Evolutionary conservation across 2,797 vertebrate genomes (phyloP).

Genomic region (Hypotaenidia philippensis): DNA sequence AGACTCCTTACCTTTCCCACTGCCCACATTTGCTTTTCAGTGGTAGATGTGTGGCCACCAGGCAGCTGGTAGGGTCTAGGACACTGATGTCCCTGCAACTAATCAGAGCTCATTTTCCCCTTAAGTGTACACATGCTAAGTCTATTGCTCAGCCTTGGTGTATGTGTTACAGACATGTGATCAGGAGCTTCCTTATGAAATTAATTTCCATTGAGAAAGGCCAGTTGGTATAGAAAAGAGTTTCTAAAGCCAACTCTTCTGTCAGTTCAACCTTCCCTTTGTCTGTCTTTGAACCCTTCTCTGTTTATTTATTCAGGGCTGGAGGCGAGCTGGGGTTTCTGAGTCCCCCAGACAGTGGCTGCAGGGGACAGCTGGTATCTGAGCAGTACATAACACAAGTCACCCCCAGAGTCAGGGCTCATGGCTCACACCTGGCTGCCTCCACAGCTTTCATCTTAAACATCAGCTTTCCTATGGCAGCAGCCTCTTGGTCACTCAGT

Average conservation of each 20-base stretch:
- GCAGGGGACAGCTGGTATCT: neutral
- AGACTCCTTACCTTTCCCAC: neutral
- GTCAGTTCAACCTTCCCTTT: neutral
- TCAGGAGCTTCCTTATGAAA: neutral
- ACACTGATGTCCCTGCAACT: neutral
- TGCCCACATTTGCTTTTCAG: fast-evolving
- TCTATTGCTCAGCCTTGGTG: neutral
- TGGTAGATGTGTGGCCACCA: neutral
- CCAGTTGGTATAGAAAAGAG: neutral
- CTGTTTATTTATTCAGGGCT: neutral
- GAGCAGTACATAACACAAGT: neutral
- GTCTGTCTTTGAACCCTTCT: neutral
- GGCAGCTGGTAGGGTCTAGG: neutral
- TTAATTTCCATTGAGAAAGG: neutral
- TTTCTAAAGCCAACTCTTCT: neutral
- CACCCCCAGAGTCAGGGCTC: neutral
- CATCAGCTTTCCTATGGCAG: neutral
- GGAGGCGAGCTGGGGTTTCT: neutral
- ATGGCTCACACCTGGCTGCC: neutral
- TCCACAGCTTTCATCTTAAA: neutral
- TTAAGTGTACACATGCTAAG: neutral
- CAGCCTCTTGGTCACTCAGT: neutral
- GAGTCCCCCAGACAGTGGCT: neutral
- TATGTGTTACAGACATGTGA: neutral
- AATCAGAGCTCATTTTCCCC: neutral